Conservation (phyloP, 1,140 invertebrate species). For the Neodiprion pinetum region DNA sequence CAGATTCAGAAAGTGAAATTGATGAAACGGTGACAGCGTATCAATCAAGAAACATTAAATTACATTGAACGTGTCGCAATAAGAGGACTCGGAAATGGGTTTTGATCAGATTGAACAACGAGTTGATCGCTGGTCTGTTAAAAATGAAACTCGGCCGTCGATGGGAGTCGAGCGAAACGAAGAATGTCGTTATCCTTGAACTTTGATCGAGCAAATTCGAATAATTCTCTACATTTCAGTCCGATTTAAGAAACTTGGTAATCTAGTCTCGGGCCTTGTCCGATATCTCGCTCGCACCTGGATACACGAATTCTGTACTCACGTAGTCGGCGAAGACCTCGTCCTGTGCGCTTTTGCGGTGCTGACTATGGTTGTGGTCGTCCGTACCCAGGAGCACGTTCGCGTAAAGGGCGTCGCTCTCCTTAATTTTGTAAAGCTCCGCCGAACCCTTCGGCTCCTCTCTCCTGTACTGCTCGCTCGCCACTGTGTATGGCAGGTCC, state of each 20-base stretch:
- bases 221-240: not conserved
- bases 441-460: slow-evolving; percentile 85
- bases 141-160: no score
- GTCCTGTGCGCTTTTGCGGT: slow-evolving; percentile 70
- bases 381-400: slow-evolving; percentile 67
- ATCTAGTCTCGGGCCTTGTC: slow-evolving; percentile 30
- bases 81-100: slow-evolving; percentile 21
- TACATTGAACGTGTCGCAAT: no score
- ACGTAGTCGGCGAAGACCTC: slow-evolving; percentile 88
- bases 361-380: slow-evolving; percentile 59
- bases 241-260: not conserved
- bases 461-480: slow-evolving; percentile 81
- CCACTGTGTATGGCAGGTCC: slow-evolving; percentile 85
- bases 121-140: no score
- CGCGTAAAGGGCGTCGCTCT: slow-evolving; percentile 81
- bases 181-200: not conserved
- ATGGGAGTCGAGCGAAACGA: no score
- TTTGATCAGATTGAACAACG: no score
- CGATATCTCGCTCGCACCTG: not conserved
- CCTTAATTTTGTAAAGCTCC: slow-evolving; percentile 84
- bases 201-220: not conserved
- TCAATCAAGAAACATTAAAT: slow-evolving; percentile 13
- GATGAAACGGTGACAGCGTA: no score
- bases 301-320: slow-evolving; percentile 55
- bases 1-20: slow-evolving; percentile 15